These are phyloP conservation scores for Callinectes sapidus DNA, from an alignment of 2,888 invertebrate genomes.

Conservation along the genomic window DNA sequence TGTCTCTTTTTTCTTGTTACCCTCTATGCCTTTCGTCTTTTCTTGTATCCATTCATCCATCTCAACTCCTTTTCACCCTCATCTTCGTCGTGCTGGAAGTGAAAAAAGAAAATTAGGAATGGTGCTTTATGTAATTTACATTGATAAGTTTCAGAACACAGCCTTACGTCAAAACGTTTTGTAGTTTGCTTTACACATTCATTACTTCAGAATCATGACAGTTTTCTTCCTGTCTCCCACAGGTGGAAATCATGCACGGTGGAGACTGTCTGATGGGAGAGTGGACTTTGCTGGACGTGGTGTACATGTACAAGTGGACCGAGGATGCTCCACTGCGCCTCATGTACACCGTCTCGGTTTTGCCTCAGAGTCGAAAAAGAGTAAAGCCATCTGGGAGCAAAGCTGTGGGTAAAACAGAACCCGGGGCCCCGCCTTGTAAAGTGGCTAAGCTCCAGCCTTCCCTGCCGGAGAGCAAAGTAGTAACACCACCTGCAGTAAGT, in stretches of 20 bases:
- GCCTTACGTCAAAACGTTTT: background rate
- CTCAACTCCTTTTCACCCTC: too few species aligned
- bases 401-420: conserved; percentile 30
- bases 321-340: conserved; percentile 71
- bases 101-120: too few species aligned
- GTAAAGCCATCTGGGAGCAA: conserved; percentile 42
- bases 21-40: too few species aligned
- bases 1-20: background rate
- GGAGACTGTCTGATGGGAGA: conserved; percentile 71
- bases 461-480: background rate
- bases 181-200: too few species aligned
- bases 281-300: conserved; percentile 70
- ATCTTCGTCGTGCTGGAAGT: too few species aligned
- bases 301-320: conserved; percentile 73
- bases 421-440: conserved; percentile 50
- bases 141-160: background rate
- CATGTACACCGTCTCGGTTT: conserved; percentile 68
- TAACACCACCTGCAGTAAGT: background rate
- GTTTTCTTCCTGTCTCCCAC: background rate
- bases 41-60: too few species aligned
- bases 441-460: conserved; percentile 47
- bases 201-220: too few species aligned
- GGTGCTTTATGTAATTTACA: too few species aligned
- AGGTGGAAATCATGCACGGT: conserved; percentile 72
- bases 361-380: conserved; percentile 65